These are phyloP conservation scores for Pristis pectinata DNA, from an alignment of 2,797 vertebrate species.

Conservation along the genomic window DNA sequence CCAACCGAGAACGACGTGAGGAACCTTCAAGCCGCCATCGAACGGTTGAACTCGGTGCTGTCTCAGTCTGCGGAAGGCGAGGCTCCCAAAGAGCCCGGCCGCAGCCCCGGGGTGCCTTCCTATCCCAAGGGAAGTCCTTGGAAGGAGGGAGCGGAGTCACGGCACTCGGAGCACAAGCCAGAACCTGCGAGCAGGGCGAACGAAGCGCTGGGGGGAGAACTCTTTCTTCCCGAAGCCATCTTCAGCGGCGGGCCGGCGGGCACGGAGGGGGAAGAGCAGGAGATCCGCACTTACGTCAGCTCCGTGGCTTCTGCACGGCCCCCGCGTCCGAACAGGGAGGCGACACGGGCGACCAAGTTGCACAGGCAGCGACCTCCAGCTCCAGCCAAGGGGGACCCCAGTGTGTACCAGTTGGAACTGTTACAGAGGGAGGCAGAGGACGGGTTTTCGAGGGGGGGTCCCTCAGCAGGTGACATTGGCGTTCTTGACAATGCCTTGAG, in stretches of 20 bases:
- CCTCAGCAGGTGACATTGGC: not conserved
- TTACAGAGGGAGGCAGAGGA: too few relatives aligned
- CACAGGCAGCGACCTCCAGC: too few relatives aligned
- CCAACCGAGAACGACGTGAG: not conserved
- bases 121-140: not conserved
- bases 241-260: not conserved
- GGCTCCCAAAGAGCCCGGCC: too few relatives aligned
- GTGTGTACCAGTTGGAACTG: not conserved
- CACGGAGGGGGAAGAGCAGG: too few relatives aligned
- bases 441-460: not conserved
- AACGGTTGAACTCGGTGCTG: not conserved
- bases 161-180: not conserved
- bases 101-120: too few relatives aligned
- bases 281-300: too few relatives aligned
- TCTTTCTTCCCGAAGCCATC: not conserved
- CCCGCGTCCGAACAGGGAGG: not conserved
- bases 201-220: not conserved
- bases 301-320: not conserved
- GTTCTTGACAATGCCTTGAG: not conserved
- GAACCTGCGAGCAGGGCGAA: too few relatives aligned
- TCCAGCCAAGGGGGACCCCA: not conserved
- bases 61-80: not conserved
- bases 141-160: not conserved
- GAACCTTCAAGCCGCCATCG: not conserved
- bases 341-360: not conserved